Percentiles rank a stretch among this genome's conserved stretches.
Evolutionary conservation across 2,113 vertebrate genomes (phyloP).

Genomic region (Suricata suricatta): DNA sequence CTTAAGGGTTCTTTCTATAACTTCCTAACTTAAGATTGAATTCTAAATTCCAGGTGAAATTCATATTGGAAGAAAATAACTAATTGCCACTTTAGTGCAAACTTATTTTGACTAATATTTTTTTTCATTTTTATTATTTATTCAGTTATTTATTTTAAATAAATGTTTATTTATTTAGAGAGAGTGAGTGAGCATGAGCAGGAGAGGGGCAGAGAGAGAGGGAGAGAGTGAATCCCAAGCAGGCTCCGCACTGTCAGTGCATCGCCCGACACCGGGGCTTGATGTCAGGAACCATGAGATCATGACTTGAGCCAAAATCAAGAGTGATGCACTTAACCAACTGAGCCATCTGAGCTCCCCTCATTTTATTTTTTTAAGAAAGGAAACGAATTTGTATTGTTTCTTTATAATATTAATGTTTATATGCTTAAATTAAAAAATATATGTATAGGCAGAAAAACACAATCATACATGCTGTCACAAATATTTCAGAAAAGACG

Average conservation of each 20-base stretch:
- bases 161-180: no score
- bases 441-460: neutral
- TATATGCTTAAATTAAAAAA: neutral
- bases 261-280: no score
- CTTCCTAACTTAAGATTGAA: constrained; percentile 66
- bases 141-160: no score
- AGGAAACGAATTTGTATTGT: neutral
- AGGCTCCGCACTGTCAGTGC: no score
- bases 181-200: no score
- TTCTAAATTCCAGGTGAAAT: constrained; percentile 58
- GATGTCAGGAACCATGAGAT: no score
- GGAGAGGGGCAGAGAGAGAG: no score
- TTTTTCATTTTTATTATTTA: neutral
- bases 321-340: no score
- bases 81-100: constrained; percentile 36
- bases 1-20: constrained; percentile 56
- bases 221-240: no score
- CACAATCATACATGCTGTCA: neutral
- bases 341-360: no score
- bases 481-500: constrained; percentile 7
- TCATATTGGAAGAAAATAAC: constrained; percentile 27
- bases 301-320: no score
- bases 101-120: constrained; percentile 66
- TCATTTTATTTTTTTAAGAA: constrained; percentile 3
- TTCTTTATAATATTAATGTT: neutral